These are phyloP conservation scores for Cartodere bifasciata DNA, from an alignment of 2,888 invertebrate species.

Conservation along the genomic window DNA sequence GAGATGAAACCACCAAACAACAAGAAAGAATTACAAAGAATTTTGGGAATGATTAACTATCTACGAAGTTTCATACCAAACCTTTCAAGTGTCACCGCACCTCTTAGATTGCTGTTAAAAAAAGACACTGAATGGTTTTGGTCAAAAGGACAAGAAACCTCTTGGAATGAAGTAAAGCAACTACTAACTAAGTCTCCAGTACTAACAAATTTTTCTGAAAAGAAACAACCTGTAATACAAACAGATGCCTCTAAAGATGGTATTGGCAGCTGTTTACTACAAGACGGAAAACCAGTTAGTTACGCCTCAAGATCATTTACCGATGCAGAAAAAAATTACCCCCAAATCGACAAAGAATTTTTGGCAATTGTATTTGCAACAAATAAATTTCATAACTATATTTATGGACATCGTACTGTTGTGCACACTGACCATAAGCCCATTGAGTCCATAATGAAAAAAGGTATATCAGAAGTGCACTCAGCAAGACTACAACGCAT, in stretches of 20 bases:
- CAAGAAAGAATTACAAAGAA: conserved; percentile 13
- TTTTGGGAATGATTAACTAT: conserved; percentile 17
- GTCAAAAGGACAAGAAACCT: conserved; percentile 9
- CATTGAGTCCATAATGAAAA: conserved; percentile 17
- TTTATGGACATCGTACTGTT: conserved; percentile 18
- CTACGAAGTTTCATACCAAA: conserved; percentile 15
- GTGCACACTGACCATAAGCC: conserved; percentile 24
- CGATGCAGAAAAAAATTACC: conserved; percentile 17
- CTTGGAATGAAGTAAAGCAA: conserved; percentile 11
- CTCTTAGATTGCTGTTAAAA: conserved; percentile 15
- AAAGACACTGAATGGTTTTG: conserved; percentile 12
- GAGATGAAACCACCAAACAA: conserved; percentile 12
- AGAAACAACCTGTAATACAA: conserved; percentile 11
- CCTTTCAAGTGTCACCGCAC: conserved; percentile 13
- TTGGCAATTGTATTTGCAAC: conserved; percentile 23
- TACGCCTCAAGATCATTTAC: conserved; percentile 14
- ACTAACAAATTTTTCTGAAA: conserved; percentile 13
- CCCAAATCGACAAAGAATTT: conserved; percentile 26
- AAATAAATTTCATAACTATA: conserved; percentile 22
- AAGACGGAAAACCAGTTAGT: conserved; percentile 13
- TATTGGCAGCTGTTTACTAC: conserved; percentile 14
- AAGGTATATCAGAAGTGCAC: conserved; percentile 10
- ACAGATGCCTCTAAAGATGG: conserved; percentile 14
- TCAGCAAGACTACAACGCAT: conserved; percentile 15
- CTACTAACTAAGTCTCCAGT: conserved; percentile 11